phyloP scores from a whole-genome alignment of 1,140 invertebrate genomes.

The Drosophila paulistorum region DNA sequence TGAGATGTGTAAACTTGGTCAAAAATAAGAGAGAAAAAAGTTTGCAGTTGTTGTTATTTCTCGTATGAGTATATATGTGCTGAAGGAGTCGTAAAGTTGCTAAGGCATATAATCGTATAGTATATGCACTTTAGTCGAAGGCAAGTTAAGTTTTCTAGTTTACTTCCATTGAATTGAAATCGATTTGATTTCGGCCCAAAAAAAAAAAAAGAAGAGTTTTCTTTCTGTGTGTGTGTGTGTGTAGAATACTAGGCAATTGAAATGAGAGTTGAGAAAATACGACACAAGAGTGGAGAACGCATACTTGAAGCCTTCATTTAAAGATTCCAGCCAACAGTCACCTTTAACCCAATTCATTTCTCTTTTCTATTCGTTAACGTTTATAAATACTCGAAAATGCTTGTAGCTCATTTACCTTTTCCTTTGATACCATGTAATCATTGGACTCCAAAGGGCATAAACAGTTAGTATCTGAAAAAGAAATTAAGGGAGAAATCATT shows the following conservation, averaged over 20 bases:
- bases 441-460: too few species aligned
- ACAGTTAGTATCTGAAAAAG: too few species aligned
- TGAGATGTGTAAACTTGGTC: conserved; percentile 12
- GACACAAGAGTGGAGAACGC: not conserved
- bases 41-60: conserved; percentile 21
- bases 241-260: conserved; percentile 1
- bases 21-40: not conserved
- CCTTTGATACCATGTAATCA: not conserved
- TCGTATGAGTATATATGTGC: not conserved
- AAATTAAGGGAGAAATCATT: too few species aligned
- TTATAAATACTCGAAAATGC: conserved; percentile 6
- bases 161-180: conserved; percentile 41
- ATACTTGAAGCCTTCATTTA: conserved; percentile 12
- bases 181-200: conserved; percentile 27
- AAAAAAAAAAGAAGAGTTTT: not conserved
- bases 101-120: conserved; percentile 1
- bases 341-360: conserved; percentile 7
- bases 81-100: conserved; percentile 4
- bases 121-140: conserved; percentile 7
- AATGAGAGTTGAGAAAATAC: not conserved
- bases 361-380: not conserved
- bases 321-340: conserved; percentile 1
- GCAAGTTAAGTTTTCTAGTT: conserved; percentile 37
- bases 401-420: conserved; percentile 12
- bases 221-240: not conserved